These are phyloP conservation scores for Zygothrica quintamaculata DNA, from an alignment of 2,888 invertebrate species.

Conservation along the genomic window DNA sequence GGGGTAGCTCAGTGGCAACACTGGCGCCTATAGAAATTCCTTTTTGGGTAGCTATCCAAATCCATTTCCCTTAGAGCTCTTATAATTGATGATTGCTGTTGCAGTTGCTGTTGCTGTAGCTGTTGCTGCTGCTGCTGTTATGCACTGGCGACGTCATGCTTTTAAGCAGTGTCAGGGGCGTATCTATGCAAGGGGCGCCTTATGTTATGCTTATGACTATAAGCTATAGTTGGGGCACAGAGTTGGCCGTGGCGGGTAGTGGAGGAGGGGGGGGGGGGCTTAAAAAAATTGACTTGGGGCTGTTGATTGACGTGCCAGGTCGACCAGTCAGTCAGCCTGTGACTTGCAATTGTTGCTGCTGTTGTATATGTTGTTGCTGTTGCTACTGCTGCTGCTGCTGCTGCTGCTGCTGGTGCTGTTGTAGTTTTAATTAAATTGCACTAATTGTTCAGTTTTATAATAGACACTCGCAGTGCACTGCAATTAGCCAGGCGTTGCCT, in stretches of 20 bases:
- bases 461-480: conserved; percentile 51
- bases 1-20: background rate
- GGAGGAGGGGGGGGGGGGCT: background rate
- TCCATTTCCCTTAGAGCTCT: conserved; percentile 51
- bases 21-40: conserved; percentile 56
- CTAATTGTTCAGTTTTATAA: conserved; percentile 72
- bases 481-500: conserved; percentile 72
- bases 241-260: background rate
- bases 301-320: conserved; percentile 73
- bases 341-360: conserved; percentile 50
- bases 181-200: background rate
- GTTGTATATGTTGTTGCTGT: conserved; percentile 17
- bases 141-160: conserved; percentile 50
- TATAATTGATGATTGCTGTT: conserved; percentile 67
- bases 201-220: background rate
- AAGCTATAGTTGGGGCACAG: background rate
- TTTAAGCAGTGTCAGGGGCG: conserved; percentile 22
- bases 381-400: conserved; percentile 20
- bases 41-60: conserved; percentile 24
- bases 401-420: conserved; percentile 39
- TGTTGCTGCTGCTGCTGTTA: conserved; percentile 10
- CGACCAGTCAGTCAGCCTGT: conserved; percentile 42
- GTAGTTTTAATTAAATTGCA: conserved; percentile 78
- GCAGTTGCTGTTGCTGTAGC: conserved; percentile 31
- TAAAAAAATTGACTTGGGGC: conserved; percentile 8